Conservation (phyloP, 2,113 vertebrate genomes). For the Benitochromis conjunctus region DNA sequence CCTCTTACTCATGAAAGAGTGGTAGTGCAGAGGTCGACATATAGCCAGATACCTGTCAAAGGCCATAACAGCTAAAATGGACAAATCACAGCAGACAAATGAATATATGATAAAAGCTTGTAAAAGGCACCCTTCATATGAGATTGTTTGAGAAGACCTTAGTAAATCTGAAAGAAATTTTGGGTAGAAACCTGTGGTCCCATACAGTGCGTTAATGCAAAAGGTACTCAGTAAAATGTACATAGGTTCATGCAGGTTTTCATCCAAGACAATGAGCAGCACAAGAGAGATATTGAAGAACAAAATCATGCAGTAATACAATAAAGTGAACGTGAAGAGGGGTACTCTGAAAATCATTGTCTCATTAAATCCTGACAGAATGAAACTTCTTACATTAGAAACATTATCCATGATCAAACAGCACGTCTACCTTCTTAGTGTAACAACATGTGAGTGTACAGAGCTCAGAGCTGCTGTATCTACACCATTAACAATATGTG, state of each 20-base stretch:
- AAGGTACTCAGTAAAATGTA: constrained; percentile 38
- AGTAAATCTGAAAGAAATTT: constrained; percentile 37
- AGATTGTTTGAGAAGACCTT: neutral
- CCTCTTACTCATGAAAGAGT: constrained; percentile 11
- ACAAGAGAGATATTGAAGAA: constrained; percentile 19
- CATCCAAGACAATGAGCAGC: constrained; percentile 6
- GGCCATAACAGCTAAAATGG: constrained; percentile 39
- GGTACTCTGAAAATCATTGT: neutral
- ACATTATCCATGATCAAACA: constrained; percentile 18
- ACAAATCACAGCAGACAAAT: constrained; percentile 27
- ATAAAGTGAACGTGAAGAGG: constrained; percentile 17
- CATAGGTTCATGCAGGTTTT: constrained; percentile 46
- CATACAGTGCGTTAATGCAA: constrained; percentile 38
- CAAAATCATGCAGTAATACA: constrained; percentile 36
- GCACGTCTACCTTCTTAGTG: neutral
- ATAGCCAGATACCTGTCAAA: constrained; percentile 51
- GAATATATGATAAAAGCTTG: constrained; percentile 41
- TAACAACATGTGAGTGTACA: neutral
- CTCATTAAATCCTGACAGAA: constrained; percentile 19
- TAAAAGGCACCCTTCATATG: constrained; percentile 29
- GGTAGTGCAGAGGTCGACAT: constrained; percentile 38
- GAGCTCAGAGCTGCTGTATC: neutral
- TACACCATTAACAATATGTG: neutral
- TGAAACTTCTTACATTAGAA: constrained; percentile 5
- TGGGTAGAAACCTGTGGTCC: constrained; percentile 39